Conservation (phyloP, 1,140 invertebrate species). For the Pararge aegeria region DNA sequence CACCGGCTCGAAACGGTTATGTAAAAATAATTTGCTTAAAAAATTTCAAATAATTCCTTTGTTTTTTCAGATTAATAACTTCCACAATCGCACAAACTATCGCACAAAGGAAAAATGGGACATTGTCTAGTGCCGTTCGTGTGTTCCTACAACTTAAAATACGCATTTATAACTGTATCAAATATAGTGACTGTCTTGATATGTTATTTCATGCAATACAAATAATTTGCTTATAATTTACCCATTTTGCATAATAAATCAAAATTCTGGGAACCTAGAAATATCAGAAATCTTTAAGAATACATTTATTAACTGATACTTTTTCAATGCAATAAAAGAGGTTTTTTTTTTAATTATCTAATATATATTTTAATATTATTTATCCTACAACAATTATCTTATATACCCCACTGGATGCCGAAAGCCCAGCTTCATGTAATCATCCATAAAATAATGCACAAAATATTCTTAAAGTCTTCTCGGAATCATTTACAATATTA, state of each 20-base stretch:
- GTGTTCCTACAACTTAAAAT: neutral
- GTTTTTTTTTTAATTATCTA: constrained; percentile 36
- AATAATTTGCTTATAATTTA: neutral
- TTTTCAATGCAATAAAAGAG: constrained; percentile 17
- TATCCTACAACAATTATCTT: constrained; percentile 32
- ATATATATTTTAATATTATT: constrained; percentile 43
- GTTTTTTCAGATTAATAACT: neutral
- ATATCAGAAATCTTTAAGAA: constrained; percentile 15
- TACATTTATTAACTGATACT: constrained; percentile 13
- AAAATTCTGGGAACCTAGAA: constrained; percentile 6
- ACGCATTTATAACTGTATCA: neutral
- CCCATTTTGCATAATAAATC: neutral
- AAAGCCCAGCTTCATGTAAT: constrained; percentile 44
- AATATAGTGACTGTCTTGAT: neutral
- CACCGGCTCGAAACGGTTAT: no score
- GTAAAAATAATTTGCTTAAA: no score
- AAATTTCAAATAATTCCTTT: no score
- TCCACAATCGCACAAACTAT: neutral
- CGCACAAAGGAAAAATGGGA: neutral
- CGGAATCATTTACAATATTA: constrained; percentile 20
- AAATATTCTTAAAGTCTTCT: constrained; percentile 3
- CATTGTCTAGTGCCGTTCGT: neutral
- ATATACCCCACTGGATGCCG: constrained; percentile 21
- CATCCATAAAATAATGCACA: constrained; percentile 18
- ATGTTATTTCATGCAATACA: neutral